Base-by-base conservation (phyloP, 2,888 invertebrate genomes). In the Melieria crassipennis region DNA sequence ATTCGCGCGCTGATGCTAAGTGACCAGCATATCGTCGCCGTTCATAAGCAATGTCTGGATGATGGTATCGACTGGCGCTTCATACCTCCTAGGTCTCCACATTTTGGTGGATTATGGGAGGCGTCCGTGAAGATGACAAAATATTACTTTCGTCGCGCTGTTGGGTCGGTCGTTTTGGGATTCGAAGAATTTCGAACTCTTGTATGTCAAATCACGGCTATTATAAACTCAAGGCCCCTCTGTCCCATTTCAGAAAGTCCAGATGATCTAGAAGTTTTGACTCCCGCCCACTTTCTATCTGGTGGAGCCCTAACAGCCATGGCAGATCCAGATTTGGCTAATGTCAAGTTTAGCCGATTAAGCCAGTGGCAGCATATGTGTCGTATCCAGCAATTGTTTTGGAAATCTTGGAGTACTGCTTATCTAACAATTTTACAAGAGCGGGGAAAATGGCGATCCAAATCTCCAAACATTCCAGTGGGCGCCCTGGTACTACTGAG, bases 341-440 rank as follows among this genome's bases (percentile, higher is more conserved):
- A 58, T 43, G 5, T 71, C 16, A 65, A 73, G 7, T 6, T 52
- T 45, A 60, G 9, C 45, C 69, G 30, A 13, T 48, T 71, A 48
- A 63, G n/a, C 42, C 58, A 72, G 61, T 75, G 75, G 74, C 76
- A 77, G 60, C 57, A 58, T 4, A 68, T 76, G 13, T 69, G 69
- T 45, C 55, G 30, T 6, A 65, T 72, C 42, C 68, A 68, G 11
- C 72, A 69, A 57, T 45, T 60, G 5, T 75, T 78, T 48, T 76
- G 75, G 74, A 69, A 73, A 13, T 73, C 60, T 3, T 75, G 73
- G 73, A 78, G 68, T 13, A 66, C 5, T 9, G 65, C 56, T 0
- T 75, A 74, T 11, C 16, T 76, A 42, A 72, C 75, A 45, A 43
- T 70, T 7, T 58, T 77, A 4, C 75, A 77, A 65, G 70, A 78